Conservation (phyloP, 2,113 vertebrate species). For the Lathamus discolor region DNA sequence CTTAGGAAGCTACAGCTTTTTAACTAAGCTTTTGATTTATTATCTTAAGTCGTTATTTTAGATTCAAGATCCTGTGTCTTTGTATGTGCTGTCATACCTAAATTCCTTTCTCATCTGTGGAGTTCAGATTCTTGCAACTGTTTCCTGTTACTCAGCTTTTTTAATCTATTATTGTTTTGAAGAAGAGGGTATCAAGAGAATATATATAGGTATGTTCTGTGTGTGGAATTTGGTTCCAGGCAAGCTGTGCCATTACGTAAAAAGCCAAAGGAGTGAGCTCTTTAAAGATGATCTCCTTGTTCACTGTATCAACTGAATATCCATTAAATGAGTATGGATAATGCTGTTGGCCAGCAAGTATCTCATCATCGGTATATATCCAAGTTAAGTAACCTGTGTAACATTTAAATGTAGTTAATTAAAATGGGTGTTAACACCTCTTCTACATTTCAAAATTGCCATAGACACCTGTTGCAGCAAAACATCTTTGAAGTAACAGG, state of each 20-base stretch:
- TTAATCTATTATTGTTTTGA: not conserved
- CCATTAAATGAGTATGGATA: not conserved
- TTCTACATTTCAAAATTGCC: not conserved
- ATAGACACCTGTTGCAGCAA: not conserved
- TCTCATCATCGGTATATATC: not conserved
- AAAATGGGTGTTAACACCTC: not conserved
- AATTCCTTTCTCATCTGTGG: constrained; percentile 54
- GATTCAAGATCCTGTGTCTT: constrained; percentile 57
- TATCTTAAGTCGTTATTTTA: constrained; percentile 64
- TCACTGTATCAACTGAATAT: not conserved
- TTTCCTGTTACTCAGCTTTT: constrained; percentile 21
- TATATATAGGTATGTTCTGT: not conserved
- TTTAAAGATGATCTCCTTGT: not conserved
- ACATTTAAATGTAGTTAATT: not conserved
- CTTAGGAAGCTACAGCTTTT: not conserved
- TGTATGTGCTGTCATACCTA: constrained; percentile 59
- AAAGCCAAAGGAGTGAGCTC: not conserved
- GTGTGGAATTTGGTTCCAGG: not conserved
- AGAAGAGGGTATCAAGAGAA: not conserved
- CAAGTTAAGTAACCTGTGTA: not conserved
- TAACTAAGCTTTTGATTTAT: constrained; percentile 59
- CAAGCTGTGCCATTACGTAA: not conserved
- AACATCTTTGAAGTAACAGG: not conserved
- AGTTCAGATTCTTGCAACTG: constrained; percentile 24
- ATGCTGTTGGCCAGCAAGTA: not conserved